Evolutionary conservation across 2,888 invertebrate genomes (phyloP).

Genomic region (Epinotia bilunana): DNA sequence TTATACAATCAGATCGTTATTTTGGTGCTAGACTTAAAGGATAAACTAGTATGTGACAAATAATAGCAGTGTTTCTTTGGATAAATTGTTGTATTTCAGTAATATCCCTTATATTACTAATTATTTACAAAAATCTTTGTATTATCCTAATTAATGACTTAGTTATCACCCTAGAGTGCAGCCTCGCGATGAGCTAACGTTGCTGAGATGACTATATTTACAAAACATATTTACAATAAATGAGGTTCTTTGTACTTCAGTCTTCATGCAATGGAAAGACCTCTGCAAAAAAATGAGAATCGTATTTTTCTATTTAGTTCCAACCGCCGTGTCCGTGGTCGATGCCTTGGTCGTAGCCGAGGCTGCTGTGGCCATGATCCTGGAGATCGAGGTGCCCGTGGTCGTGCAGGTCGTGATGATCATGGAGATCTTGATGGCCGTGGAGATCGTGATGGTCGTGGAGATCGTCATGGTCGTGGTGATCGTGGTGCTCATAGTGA

Average conservation of each 20-base stretch:
- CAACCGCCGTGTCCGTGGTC: conserved; percentile 44
- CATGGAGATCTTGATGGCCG: conserved; percentile 21
- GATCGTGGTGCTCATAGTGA: conserved; percentile 11
- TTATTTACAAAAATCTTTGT: conserved; percentile 69
- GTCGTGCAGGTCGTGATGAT: conserved; percentile 29
- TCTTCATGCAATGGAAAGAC: conserved; percentile 24
- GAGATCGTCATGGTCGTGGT: conserved; percentile 9
- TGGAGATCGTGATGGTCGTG: conserved; percentile 4
- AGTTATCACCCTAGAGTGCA: conserved; percentile 83
- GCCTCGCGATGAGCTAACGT: conserved; percentile 79
- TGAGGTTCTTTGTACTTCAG: conserved; percentile 34
- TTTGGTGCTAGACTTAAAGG: background rate
- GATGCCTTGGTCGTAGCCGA: background rate
- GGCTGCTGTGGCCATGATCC: conserved; percentile 31
- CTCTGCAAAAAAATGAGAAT: conserved; percentile 44
- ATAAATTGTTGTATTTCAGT: conserved; percentile 70
- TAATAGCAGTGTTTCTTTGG: conserved; percentile 68
- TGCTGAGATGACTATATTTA: conserved; percentile 74
- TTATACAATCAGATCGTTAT: background rate
- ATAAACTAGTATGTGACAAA: conserved; percentile 34
- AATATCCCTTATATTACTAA: conserved; percentile 71
- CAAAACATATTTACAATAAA: conserved; percentile 53
- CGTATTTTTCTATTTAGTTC: conserved; percentile 33
- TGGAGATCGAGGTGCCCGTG: conserved; percentile 24
- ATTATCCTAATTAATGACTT: conserved; percentile 80